Percentiles rank a stretch among this genome's conserved stretches.
Conservation (phyloP, 2,113 vertebrate species). For the Alexandromys fortis region DNA sequence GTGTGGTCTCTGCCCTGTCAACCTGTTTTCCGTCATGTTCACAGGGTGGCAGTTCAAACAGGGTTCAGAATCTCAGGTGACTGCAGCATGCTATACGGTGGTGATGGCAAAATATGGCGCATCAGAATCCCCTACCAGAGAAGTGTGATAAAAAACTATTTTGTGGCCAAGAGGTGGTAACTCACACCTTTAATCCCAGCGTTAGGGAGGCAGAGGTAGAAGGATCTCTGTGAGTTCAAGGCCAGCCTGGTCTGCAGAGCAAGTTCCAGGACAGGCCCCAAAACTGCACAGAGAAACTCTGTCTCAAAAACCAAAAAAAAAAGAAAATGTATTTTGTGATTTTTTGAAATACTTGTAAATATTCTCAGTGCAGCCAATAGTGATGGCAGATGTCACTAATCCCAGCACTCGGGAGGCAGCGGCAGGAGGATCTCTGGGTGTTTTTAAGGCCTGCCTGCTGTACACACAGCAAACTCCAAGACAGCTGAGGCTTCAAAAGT, state of each 20-base stretch:
- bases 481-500: background rate
- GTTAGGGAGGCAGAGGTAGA: too few relatives aligned
- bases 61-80: background rate
- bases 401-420: background rate
- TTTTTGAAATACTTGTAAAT: background rate
- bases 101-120: too few relatives aligned
- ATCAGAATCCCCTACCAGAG: background rate
- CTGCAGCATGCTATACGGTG: background rate
- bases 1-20: background rate
- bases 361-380: background rate
- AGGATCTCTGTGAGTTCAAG: too few relatives aligned
- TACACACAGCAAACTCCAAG: background rate
- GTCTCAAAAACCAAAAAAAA: too few relatives aligned
- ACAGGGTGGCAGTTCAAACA: background rate
- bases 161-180: too few relatives aligned
- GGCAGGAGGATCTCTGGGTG: background rate
- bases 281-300: too few relatives aligned
- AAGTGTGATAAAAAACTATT: background rate
- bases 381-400: background rate
- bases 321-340: background rate
- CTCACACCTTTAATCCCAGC: too few relatives aligned
- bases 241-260: too few relatives aligned
- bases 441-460: background rate
- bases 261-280: too few relatives aligned
- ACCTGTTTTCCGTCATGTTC: background rate